Percentiles rank a stretch among this genome's conserved stretches.
These are phyloP conservation scores for Tupaia tana DNA, from an alignment of 2,113 vertebrate species.

Conservation along the genomic window DNA sequence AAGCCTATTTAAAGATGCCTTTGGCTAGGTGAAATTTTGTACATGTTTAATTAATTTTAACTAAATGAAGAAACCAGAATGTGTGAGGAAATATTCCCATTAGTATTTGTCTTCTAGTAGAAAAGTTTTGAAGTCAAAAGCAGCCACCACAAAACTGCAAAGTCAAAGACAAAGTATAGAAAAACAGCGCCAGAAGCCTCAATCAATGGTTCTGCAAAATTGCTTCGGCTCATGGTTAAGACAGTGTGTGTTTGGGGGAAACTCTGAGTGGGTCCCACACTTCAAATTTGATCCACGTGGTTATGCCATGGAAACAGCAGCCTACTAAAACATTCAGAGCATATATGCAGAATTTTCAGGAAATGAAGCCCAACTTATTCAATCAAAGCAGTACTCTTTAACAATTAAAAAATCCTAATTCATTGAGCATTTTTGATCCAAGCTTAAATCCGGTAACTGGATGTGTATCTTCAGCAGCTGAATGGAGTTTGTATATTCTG, in stretches of 20 bases:
- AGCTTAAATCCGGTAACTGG: not conserved
- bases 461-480: not conserved
- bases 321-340: not conserved
- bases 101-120: not conserved
- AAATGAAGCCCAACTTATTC: not conserved
- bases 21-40: not conserved
- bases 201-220: not conserved
- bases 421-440: not conserved
- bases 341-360: not conserved
- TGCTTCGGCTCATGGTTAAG: not conserved
- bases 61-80: not conserved
- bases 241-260: not conserved
- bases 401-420: not conserved
- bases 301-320: not conserved
- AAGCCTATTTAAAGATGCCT: not conserved
- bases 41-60: slow-evolving; percentile 17
- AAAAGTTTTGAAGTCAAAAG: not conserved
- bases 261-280: not conserved
- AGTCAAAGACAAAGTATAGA: not conserved
- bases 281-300: not conserved
- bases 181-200: not conserved
- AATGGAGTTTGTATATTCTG: not conserved
- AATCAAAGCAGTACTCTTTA: not conserved
- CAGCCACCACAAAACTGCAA: not conserved
- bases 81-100: not conserved